phyloP scores from a whole-genome alignment of 2,888 invertebrate species.

The Cosmorhoe ocellata region DNA sequence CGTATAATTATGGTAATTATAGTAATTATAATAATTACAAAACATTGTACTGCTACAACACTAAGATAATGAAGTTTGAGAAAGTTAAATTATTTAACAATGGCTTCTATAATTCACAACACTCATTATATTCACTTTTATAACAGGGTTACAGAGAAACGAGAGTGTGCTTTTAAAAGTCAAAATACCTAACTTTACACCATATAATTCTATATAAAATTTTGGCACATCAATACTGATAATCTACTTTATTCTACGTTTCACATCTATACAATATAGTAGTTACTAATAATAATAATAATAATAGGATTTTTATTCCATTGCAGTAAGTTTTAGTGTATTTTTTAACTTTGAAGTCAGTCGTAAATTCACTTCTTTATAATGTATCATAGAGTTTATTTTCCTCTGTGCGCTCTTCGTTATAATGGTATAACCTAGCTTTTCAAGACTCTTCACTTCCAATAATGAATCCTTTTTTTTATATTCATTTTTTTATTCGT shows the following conservation, averaged over 20 bases:
- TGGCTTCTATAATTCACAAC: slow-evolving; percentile 58
- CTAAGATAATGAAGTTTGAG: no score
- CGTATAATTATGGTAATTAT: slow-evolving; percentile 13
- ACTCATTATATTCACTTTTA: slow-evolving; percentile 50
- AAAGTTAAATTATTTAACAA: slow-evolving; percentile 32
- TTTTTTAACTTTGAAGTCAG: slow-evolving; percentile 41
- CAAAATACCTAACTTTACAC: slow-evolving; percentile 43
- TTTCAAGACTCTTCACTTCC: neutral
- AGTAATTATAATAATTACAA: no score
- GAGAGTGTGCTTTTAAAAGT: slow-evolving; percentile 45
- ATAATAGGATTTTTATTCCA: no score
- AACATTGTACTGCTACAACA: neutral
- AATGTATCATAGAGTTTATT: slow-evolving; percentile 8
- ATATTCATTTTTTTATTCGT: slow-evolving; percentile 32
- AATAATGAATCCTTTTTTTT: neutral
- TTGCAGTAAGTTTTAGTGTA: no score
- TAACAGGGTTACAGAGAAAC: slow-evolving; percentile 48
- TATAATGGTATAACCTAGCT: neutral
- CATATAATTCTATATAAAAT: slow-evolving; percentile 38
- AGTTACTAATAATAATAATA: slow-evolving; percentile 42
- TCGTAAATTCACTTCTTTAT: slow-evolving; percentile 26
- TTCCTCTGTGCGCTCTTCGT: neutral
- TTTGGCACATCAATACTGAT: slow-evolving; percentile 56
- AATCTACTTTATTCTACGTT: slow-evolving; percentile 44
- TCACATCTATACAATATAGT: slow-evolving; percentile 48